Evolutionary conservation across 2,113 vertebrate species (phyloP).

Genomic region (Oncorhynchus tshawytscha): DNA sequence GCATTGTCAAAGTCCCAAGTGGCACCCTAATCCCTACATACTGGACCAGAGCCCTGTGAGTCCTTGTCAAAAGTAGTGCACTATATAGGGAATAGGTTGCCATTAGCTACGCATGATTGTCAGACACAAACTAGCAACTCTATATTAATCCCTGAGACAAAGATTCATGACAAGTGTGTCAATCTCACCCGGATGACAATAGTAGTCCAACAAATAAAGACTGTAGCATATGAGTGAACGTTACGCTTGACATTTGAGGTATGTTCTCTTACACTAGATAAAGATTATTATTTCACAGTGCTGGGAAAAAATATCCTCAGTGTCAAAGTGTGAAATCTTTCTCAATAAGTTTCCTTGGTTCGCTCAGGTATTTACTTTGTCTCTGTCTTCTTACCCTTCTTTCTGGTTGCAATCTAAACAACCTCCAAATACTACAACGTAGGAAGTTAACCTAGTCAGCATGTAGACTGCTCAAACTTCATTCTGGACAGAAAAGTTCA

Average conservation of each 20-base stretch:
- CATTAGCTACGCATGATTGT: background rate
- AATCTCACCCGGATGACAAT: background rate
- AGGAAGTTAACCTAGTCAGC: background rate
- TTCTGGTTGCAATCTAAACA: background rate
- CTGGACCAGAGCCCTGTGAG: no score
- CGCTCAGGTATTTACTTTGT: background rate
- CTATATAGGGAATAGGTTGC: no score
- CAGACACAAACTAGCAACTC: background rate
- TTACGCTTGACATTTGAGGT: background rate
- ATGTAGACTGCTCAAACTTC: background rate
- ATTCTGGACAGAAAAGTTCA: background rate
- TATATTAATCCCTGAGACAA: background rate
- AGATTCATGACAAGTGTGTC: background rate
- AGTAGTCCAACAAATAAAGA: background rate
- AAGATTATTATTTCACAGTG: background rate
- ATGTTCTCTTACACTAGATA: background rate
- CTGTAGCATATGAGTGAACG: background rate
- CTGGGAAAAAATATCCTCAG: background rate
- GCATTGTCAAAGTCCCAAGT: background rate
- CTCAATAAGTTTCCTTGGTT: background rate
- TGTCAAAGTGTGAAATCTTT: background rate
- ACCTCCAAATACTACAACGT: background rate
- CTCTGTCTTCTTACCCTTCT: background rate
- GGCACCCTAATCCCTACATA: no score
- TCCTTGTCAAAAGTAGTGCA: no score